Conservation (phyloP, 2,113 vertebrate species). For the Muscicapa adusta region DNA sequence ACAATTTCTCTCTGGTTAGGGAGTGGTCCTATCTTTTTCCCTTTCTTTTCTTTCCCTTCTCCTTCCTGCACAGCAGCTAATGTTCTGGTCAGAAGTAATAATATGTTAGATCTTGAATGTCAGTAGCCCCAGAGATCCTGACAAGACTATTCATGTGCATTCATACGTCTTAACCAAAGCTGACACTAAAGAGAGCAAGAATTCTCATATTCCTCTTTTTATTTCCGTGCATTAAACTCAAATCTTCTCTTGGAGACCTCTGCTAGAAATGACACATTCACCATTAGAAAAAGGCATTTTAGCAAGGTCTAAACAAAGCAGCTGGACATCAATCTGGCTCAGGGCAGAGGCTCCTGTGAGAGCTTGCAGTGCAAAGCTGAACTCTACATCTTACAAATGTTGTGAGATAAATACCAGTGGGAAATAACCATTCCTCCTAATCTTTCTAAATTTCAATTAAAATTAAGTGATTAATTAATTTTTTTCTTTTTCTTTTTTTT, state of each 20-base stretch:
- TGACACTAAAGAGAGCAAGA: slow-evolving; percentile 60
- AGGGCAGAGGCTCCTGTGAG: background rate
- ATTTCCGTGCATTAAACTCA: background rate
- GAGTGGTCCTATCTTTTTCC: background rate
- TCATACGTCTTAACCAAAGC: slow-evolving; percentile 56
- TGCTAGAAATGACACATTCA: slow-evolving; percentile 11
- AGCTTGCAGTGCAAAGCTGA: background rate
- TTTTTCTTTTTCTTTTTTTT: background rate
- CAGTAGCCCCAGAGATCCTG: slow-evolving; percentile 49
- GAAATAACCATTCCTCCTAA: background rate
- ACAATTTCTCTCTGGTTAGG: background rate
- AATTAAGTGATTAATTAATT: background rate
- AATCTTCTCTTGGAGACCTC: background rate
- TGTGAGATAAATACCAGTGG: background rate
- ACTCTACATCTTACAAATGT: background rate
- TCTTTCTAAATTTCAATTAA: background rate
- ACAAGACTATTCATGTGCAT: slow-evolving; percentile 59
- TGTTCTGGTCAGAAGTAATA: slow-evolving; percentile 51
- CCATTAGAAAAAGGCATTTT: background rate
- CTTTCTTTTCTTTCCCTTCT: background rate
- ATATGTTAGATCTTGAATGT: slow-evolving; percentile 53
- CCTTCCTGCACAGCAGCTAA: background rate
- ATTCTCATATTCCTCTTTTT: slow-evolving; percentile 57
- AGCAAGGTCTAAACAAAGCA: slow-evolving; percentile 21
- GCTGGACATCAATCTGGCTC: background rate